phyloP scores from a whole-genome alignment of 2,797 vertebrate species.

The Eidolon dupreanum region DNA sequence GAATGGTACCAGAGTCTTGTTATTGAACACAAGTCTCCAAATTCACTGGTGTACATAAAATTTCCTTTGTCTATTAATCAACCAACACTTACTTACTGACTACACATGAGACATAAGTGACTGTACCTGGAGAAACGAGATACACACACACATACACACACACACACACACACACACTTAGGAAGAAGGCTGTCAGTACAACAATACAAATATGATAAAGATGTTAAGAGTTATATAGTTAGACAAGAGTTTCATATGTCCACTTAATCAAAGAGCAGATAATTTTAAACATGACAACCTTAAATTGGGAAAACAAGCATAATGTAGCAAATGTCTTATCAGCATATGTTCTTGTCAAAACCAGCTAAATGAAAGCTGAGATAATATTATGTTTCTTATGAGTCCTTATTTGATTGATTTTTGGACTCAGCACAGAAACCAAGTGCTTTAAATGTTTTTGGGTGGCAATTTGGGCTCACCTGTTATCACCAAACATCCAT shows the following conservation, averaged over 20 bases:
- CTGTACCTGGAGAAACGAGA: neutral
- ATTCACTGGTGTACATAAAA: neutral
- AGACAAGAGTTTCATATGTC: neutral
- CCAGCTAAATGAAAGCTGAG: neutral
- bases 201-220: neutral
- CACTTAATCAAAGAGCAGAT: neutral
- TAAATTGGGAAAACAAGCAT: neutral
- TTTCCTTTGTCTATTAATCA: neutral
- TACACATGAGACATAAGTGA: neutral
- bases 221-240: neutral
- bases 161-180: neutral
- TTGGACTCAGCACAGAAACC: neutral
- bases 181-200: neutral
- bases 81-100: neutral
- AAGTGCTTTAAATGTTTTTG: neutral
- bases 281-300: neutral
- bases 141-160: neutral
- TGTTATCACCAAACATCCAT: neutral
- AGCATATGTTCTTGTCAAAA: neutral
- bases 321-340: neutral
- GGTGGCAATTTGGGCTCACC: neutral
- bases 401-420: neutral
- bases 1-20: neutral
- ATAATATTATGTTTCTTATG: neutral
- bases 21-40: neutral